Base-by-base conservation (phyloP, 2,113 vertebrate genomes). In the Hypocryptadius cinnamomeus region DNA sequence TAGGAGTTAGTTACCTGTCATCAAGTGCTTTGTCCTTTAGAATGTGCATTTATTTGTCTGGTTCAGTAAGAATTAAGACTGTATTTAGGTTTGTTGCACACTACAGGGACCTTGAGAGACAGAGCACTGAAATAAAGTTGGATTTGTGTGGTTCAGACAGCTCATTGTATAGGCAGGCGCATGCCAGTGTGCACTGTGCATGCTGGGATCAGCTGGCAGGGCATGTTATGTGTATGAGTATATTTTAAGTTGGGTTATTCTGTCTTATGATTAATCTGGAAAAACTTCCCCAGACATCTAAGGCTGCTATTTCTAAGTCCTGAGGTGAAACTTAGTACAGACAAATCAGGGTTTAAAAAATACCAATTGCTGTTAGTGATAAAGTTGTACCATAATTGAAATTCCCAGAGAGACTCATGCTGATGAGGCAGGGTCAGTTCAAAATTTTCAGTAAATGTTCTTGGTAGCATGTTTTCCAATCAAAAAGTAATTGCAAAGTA, bases 391-490 rank as follows among this genome's bases (percentile, higher is more conserved):
- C 7, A 18, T 17, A 76, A 23, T 18, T 57, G 54, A 79, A 88
- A 88, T 77, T 72, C 68, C 48, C 31, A 11, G 42, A 88, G 42
- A 45, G 28, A 14, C 23, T 60, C 8, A 18, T 90, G 51, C 63
- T 57, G 45, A 17, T 83, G 50, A 59, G 44, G 25, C 64, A 77
- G 60, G 86, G 76, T 85, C 86, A 92, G 68, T 70, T 86, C 45
- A 53, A 65, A 96, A 83, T 80, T 59, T 83, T 50, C 80, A 73
- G 50, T 60, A 59, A 77, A 42, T 2, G 7, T 77, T 65, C 50
- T 61, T 69, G n/a, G 79, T 88, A 72, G 28, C 45, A 16, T 48
- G n/a, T 79, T 88, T 94, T 82, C 76, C 86, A 90, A 83, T 92
- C 93, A 93, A 90, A 96, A 94, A 94, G 63, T 68, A 57, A 22